phyloP scores from a whole-genome alignment of 2,113 vertebrate species.

The Lethenteron camtschaticum region DNA sequence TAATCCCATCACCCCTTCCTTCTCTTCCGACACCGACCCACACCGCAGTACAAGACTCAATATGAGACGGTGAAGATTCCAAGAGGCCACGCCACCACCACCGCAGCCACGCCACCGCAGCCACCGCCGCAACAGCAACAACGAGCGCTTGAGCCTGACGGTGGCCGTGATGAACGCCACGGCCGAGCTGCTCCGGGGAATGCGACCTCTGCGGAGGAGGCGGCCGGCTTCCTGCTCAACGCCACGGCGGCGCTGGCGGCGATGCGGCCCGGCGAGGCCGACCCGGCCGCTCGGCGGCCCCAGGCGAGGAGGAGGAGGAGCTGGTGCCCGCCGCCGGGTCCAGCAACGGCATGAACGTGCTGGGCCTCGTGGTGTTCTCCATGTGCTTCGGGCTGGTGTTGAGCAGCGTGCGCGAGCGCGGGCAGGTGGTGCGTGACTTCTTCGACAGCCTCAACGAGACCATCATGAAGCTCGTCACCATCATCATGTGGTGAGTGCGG shows the following conservation, averaged over 20 bases:
- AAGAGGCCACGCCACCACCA: slow-evolving; percentile 20
- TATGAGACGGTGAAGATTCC: slow-evolving; percentile 33
- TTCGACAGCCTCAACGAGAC: slow-evolving; percentile 88
- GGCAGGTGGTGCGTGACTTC: slow-evolving; percentile 61
- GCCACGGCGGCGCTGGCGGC: slow-evolving; percentile 11
- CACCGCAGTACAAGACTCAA: slow-evolving; percentile 61
- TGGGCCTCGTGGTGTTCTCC: slow-evolving; percentile 85
- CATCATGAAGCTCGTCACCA: slow-evolving; percentile 78
- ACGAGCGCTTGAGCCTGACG: slow-evolving; percentile 12
- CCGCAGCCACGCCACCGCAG: slow-evolving; percentile 16
- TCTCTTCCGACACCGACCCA: too few relatives aligned
- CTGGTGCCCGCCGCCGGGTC: slow-evolving; percentile 48
- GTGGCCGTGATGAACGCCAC: too few relatives aligned
- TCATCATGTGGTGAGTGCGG: slow-evolving; percentile 77
- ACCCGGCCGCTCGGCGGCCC: slow-evolving; percentile 29
- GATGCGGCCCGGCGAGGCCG: too few relatives aligned
- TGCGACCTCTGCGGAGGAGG: slow-evolving; percentile 18
- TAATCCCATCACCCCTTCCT: too few relatives aligned
- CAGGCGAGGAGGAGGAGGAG: slow-evolving; percentile 51
- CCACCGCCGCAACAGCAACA: slow-evolving; percentile 14
- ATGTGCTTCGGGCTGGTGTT: slow-evolving; percentile 80
- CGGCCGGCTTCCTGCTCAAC: slow-evolving; percentile 26
- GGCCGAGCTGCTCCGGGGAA: too few relatives aligned
- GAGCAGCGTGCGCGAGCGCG: slow-evolving; percentile 81
- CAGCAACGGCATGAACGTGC: slow-evolving; percentile 59